Base-by-base conservation (phyloP, 2,888 invertebrate species). In the Nineta flava region DNA sequence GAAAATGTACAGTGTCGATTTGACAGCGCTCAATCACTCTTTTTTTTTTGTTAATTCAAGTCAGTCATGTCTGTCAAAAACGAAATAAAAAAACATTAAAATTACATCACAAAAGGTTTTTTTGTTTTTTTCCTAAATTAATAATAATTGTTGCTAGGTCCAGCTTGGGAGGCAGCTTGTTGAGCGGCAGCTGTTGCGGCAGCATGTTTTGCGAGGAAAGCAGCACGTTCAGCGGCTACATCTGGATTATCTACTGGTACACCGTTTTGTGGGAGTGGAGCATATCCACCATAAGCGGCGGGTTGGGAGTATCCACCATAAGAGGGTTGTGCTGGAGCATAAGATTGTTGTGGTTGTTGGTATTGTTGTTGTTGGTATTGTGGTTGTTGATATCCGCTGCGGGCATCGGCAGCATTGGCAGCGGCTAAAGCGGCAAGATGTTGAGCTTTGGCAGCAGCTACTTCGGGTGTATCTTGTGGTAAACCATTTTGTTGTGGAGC, bases 321-420 rank as follows among this genome's bases (percentile, higher is more conserved):
- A 15, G 50, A 35, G 9, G 48, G 48, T 21, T 50, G 50, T 15
- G 49, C 49, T 42, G 50, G 48, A 31, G 50, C 52, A 52, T 62
- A 62, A 61, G 72, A 59, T 54, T 60, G 59, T 40, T 71, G 73
- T 51, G 69, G 60, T 53, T 2, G 62, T 60, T 50, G 61, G 60
- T 2, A 60, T 19, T 12, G 44, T 34, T 17, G 34, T 49, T n/a
- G n/a, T n/a, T n/a, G n/a, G n/a, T n/a, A 9, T 10, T 15, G 15
- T 38, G 38, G 15, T 38, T n/a, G 15, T n/a, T 51, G 38, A 51
- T 50, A 13, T 52, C 53, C 52, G 13, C 47, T 48, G 21, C n/a
- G 19, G 2, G 26, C 15, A 26, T 19, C 32, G 12, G 19, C 43
- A 12, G 38, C 38, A 4, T 50, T 47, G 38, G 50, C 50, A 26